Conservation (phyloP, 2,113 vertebrate genomes). For the Camelus bactrianus region DNA sequence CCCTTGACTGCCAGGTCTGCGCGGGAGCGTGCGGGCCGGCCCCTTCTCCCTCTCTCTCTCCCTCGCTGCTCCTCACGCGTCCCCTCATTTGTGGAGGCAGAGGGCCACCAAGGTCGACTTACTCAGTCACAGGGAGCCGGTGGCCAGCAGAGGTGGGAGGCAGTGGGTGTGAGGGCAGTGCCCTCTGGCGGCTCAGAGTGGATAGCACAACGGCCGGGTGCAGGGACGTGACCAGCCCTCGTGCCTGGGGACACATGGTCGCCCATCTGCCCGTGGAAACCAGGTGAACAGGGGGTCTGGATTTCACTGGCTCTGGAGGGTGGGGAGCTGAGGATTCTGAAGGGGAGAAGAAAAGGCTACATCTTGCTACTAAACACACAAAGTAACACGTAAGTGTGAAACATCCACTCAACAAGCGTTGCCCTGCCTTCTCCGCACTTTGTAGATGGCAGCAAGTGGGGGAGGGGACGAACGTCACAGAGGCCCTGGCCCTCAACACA, state of each 20-base stretch:
- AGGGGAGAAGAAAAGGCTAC: no score
- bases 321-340: neutral
- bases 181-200: constrained; percentile 1
- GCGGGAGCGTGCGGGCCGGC: fast-evolving
- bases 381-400: neutral
- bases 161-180: neutral
- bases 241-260: fast-evolving
- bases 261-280: fast-evolving
- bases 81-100: neutral
- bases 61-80: neutral
- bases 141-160: neutral
- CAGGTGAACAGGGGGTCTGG: neutral
- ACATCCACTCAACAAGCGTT: neutral
- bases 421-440: neutral
- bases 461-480: neutral
- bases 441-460: neutral
- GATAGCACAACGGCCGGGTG: neutral
- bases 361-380: neutral
- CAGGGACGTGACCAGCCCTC: neutral
- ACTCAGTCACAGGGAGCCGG: no score
- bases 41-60: neutral
- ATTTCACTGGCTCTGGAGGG: neutral
- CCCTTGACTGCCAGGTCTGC: neutral
- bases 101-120: no score
- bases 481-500: fast-evolving